A percentile compares a stretch with the other conserved stretches of the same genome.
Conservation (phyloP, 2,113 vertebrate species). For the Psephotus haematonotus region DNA sequence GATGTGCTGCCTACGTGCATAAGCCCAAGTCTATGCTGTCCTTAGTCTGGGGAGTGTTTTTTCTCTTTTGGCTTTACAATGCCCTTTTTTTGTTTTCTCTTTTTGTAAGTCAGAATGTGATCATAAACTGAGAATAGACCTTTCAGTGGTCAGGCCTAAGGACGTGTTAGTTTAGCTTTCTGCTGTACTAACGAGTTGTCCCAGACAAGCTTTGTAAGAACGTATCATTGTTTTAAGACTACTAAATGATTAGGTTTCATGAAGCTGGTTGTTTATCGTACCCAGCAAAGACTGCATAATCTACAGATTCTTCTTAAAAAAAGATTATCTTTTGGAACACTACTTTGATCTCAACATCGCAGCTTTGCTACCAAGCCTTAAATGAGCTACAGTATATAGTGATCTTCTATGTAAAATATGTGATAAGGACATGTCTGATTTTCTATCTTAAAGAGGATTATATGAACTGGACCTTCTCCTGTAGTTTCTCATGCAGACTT, state of each 20-base stretch:
- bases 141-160: neutral
- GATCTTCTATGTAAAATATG: slow-evolving; percentile 49
- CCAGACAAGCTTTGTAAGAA: neutral
- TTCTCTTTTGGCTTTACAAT: neutral
- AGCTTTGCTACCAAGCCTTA: slow-evolving; percentile 14
- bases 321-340: neutral
- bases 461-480: neutral
- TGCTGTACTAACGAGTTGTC: neutral
- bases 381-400: neutral
- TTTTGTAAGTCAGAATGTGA: neutral
- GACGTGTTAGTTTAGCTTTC: slow-evolving; percentile 7
- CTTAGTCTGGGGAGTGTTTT: neutral
- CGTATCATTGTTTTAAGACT: neutral
- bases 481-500: slow-evolving; percentile 27
- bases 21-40: neutral
- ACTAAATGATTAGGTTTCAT: neutral
- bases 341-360: slow-evolving; percentile 46
- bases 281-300: neutral
- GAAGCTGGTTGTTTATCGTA: neutral
- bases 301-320: slow-evolving; percentile 17
- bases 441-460: slow-evolving; percentile 48
- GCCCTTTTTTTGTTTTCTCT: neutral
- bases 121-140: neutral
- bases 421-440: slow-evolving; percentile 51
- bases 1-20: neutral